Percentiles rank a stretch among this genome's conserved stretches.
Conservation (phyloP, 2,113 vertebrate genomes). For the Empidonax alnorum region DNA sequence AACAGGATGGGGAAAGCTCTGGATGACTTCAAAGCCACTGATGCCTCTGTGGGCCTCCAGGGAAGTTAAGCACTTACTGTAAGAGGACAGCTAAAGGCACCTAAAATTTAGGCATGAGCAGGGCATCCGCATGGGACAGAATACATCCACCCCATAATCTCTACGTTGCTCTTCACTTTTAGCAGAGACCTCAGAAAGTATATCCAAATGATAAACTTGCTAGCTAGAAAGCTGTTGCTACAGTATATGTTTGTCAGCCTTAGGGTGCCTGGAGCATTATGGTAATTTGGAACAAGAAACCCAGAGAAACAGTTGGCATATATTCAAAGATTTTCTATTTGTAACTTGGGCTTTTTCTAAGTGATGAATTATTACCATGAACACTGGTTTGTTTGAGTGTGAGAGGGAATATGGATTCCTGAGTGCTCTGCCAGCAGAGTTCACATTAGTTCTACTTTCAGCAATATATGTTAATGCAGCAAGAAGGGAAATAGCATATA, state of each 20-base stretch:
- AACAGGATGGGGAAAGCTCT: not conserved
- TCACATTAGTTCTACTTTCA: constrained; percentile 55
- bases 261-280: constrained; percentile 14
- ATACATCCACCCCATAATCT: not conserved
- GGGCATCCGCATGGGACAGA: not conserved
- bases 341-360: constrained; percentile 30
- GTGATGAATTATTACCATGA: constrained; percentile 22
- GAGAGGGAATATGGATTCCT: constrained; percentile 29
- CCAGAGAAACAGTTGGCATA: constrained; percentile 23
- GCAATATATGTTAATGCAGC: constrained; percentile 59
- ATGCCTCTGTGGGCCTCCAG: not conserved
- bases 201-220: not conserved
- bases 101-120: not conserved
- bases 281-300: constrained; percentile 54
- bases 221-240: not conserved
- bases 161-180: not conserved
- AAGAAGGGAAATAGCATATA: constrained; percentile 45
- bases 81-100: not conserved
- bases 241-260: not conserved
- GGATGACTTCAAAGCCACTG: not conserved
- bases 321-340: constrained; percentile 51
- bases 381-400: constrained; percentile 21
- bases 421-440: not conserved
- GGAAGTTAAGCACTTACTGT: not conserved
- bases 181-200: not conserved